phyloP scores from a whole-genome alignment of 2,113 vertebrate species.

The Chloebia gouldiae region DNA sequence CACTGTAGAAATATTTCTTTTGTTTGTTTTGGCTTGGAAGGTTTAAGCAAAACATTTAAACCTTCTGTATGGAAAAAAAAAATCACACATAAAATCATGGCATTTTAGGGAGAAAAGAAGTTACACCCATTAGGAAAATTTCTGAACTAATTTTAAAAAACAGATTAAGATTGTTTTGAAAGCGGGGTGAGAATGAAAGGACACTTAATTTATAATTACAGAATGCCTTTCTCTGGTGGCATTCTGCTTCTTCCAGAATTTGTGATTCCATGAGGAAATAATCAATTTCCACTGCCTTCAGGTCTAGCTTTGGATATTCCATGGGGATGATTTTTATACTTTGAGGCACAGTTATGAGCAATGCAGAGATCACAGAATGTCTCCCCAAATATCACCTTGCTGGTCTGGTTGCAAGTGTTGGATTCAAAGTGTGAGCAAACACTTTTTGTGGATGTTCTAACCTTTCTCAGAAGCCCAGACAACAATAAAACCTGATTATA shows the following conservation, averaged over 20 bases:
- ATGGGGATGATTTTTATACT: rapidly evolving
- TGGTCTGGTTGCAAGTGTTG: background rate
- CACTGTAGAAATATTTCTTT: background rate
- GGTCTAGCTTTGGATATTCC: background rate
- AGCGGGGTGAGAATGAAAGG: background rate
- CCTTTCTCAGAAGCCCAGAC: background rate
- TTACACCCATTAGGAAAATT: background rate
- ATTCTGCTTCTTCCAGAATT: background rate
- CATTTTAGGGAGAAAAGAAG: background rate
- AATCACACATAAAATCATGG: rapidly evolving
- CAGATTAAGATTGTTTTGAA: background rate
- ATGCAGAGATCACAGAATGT: too few relatives aligned
- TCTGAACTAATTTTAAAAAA: background rate
- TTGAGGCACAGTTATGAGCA: background rate
- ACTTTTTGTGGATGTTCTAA: background rate
- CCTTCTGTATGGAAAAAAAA: background rate
- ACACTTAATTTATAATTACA: background rate
- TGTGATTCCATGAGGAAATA: background rate
- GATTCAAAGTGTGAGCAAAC: background rate
- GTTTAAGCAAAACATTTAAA: background rate
- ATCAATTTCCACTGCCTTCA: background rate
- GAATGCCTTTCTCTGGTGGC: rapidly evolving
- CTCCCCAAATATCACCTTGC: background rate
- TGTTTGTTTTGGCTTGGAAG: background rate
- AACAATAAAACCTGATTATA: background rate